Base-by-base conservation (phyloP, 2,797 vertebrate genomes). In the Enoplosus armatus region DNA sequence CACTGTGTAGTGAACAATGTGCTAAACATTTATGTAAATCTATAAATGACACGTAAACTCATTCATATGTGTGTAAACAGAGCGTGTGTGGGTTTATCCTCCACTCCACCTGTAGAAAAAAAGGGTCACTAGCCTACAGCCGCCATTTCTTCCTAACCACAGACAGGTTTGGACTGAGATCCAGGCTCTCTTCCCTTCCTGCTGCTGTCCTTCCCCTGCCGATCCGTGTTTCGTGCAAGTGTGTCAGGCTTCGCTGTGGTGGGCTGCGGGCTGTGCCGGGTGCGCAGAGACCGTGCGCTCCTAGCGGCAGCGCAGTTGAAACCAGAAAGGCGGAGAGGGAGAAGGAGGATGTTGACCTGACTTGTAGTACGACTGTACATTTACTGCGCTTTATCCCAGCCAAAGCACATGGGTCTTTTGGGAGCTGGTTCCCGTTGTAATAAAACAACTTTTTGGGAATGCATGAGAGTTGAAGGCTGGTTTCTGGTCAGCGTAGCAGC, bases 191-290 rank as follows among this genome's bases (percentile, higher is more conserved):
- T 14, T 43, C 20, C 33, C 45, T 4, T 18, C 26, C 60, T 61
- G 78, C n/a, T 26, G 37, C 81, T 84, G 83, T 87, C 75, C 75
- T 73, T 77, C 85, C 75, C 86, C 81, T 75, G 60, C 80, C 55
- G 84, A 63, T 72, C 74, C 61, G 75, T 56, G 81, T 63, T 73
- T 22, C 18, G 62, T 83, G 75, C 65, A 64, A 75, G 81, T 80
- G 87, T 77, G 84, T 83, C 54, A 26, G 15, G 90, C 87, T 68
- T 88, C 90, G 90, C 92, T 88, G 87, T 66, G 88, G 29, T 56
- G 78, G 12, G 72, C 90, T 93, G 84, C 85, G 87, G 93, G 93
- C 90, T 82, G 90, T 94, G 92, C 84, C 75, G 89, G 92, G 89
- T 87, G 93, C 91, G 77, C 75, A 79, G 72, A 85, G 89, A 90